Conservation (phyloP, 1,140 invertebrate species). For the Pollicipes pollicipes region DNA sequence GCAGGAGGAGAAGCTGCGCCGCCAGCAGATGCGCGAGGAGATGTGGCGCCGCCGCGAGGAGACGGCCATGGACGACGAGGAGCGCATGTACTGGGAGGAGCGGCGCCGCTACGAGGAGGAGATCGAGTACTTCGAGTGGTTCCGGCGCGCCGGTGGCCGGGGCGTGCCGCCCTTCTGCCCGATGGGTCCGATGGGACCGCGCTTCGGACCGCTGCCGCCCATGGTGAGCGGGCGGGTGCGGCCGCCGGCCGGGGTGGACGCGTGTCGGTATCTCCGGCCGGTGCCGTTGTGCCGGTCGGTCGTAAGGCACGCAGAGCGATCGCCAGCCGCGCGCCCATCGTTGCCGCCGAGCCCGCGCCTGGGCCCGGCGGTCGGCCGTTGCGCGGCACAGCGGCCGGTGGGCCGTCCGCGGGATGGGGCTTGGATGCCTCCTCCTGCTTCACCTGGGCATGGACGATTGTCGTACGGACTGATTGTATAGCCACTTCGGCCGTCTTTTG, state of each 20-base stretch:
- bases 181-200: conserved; percentile 14
- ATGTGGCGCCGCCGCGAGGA: conserved; percentile 24
- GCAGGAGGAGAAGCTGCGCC: conserved; percentile 65
- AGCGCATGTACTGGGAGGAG: conserved; percentile 77
- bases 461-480: too few relatives aligned
- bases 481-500: not conserved
- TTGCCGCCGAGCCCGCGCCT: too few relatives aligned
- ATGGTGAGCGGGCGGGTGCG: conserved; percentile 19
- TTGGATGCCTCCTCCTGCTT: too few relatives aligned
- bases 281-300: too few relatives aligned
- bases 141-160: conserved; percentile 24
- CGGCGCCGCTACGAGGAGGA: conserved; percentile 58
- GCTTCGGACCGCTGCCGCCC: conserved; percentile 26
- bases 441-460: too few relatives aligned
- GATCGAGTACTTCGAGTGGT: conserved; percentile 63
- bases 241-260: too few relatives aligned
- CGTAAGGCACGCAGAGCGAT: too few relatives aligned
- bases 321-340: too few relatives aligned
- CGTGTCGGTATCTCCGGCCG: too few relatives aligned
- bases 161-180: conserved; percentile 21
- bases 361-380: too few relatives aligned
- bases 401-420: too few relatives aligned
- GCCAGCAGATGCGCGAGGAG: conserved; percentile 33
- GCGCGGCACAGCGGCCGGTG: too few relatives aligned
- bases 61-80: conserved; percentile 47